Base-by-base conservation (phyloP, 2,113 vertebrate species). In the Quiscalus mexicanus region DNA sequence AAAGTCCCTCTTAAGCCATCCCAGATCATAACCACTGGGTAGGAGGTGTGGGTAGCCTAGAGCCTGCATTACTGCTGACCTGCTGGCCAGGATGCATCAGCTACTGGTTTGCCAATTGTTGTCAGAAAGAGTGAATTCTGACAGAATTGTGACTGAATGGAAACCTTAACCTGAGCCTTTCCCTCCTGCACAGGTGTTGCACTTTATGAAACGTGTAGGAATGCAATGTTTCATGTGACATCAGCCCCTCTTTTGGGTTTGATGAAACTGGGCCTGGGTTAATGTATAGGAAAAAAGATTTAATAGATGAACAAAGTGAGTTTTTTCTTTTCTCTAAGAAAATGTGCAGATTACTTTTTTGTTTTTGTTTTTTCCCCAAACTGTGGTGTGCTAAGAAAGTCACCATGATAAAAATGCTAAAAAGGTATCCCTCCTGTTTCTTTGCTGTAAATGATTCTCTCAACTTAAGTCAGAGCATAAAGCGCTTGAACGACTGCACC, bases 371-470 rank as follows among this genome's bases (percentile, higher is more conserved):
- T 67, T 68, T 41, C 4, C 7, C 17, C 17, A 23, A 49, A 41
- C 22, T 31, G 5, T 42, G 10, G 5, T 50, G 8, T 52, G 42
- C 22, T 77, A 74, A 49, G 52, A 77, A 91, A 82, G 19, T 37
- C 14, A 35, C 3, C 25, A 62, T 50, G 50, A 49, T 77, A 63
- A 78, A 87, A 94, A 93, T 59, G 18, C 35, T 65, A 15, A 47
- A 47, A 91, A 78, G 24, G 77, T 70, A 49, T 44, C 7, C 2
- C 28, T 96, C 49, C 37, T 77, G 21, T 88, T 88, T 73, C 41
- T 88, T 87, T 45, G 5, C 70, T 73, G 70, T 82, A 91, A 96
- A 79, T 83, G 9, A 87, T 94, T 92, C 17, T 84, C 59, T 62
- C 0, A 0, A 59, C 56, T 89, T 39, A 62, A 94, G 45, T 50